Base-by-base conservation (phyloP, 2,888 invertebrate genomes). In the Frankliniella fusca region DNA sequence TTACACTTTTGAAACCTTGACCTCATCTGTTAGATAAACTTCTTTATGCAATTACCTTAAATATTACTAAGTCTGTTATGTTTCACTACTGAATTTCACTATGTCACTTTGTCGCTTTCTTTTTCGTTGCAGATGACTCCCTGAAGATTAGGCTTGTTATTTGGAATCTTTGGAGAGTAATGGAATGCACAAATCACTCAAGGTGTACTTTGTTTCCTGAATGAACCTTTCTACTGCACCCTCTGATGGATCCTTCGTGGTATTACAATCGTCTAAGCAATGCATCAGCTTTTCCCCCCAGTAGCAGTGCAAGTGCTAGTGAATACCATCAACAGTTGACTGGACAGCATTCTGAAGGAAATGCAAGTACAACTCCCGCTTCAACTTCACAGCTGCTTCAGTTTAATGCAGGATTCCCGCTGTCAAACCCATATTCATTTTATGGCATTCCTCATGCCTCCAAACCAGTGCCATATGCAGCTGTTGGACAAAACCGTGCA, bases 381-480 rank as follows among this genome's bases (percentile, higher is more conserved):
- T 91, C 92, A 81, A 92, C 92, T 85, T 92, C 93, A 85, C 90
- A 90, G 85, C 89, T 94, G 61, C 28, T 28, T 48, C 92, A 92
- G 83, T 92, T 92, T 86, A 92, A 92, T 87, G 92, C 93, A 81
- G 92, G 93, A 85, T 94, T 94, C 87, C 89, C 95, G 80, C 92
- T 94, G 80, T 93, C 94, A 81, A 92, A 94, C 83, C 91, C 94
- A 70, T 95, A 95, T 88, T 95, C 95, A 88, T 93, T 94, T 85
- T 95, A 95, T 84, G 89, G 95, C 84, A 95, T 95, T 88, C 95
- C 95, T 88, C 94, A 94, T 90, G 92, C 93, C 82, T 93, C 92
- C 85, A 91, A 93, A 18, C 94, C 94, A 85, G 87, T 88, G 80
- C 88, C 88, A 84, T 87, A 88, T 65, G 86, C 85, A 27, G 83